phyloP scores from a whole-genome alignment of 2,113 vertebrate species.

The Galeopterus variegatus region DNA sequence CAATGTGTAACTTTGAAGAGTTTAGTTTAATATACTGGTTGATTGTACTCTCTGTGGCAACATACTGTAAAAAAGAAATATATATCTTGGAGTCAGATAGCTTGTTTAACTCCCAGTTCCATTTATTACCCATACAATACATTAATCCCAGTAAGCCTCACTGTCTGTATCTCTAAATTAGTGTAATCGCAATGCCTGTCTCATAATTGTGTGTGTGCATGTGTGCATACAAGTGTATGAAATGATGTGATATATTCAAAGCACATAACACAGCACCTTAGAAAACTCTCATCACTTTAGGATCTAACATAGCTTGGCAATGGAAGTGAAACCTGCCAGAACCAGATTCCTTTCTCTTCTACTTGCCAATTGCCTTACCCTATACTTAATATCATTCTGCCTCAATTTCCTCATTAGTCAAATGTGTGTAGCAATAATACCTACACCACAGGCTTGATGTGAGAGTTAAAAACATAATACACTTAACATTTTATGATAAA shows the following conservation, averaged over 20 bases:
- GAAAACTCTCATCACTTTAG: not conserved
- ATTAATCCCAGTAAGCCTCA: not conserved
- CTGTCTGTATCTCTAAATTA: fast-evolving
- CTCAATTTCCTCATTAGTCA: not conserved
- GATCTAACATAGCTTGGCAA: fast-evolving
- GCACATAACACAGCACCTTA: not conserved
- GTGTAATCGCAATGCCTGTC: too few relatives aligned
- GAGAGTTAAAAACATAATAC: not conserved
- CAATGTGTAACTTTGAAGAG: not conserved
- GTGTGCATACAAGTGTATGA: not conserved
- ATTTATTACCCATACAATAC: not conserved
- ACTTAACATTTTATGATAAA: not conserved
- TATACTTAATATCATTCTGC: not conserved
- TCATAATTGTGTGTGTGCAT: not conserved
- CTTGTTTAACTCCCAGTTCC: not conserved
- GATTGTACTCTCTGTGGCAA: not conserved
- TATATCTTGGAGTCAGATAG: not conserved
- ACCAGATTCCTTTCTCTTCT: not conserved
- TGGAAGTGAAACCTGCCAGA: fast-evolving
- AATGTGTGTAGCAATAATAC: not conserved
- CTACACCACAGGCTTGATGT: not conserved
- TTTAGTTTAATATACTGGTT: not conserved
- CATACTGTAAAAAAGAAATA: not conserved
- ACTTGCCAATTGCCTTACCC: not conserved
- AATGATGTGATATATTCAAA: not conserved